Conservation (phyloP, 2,113 vertebrate genomes). For the Ramphastos sulfuratus region DNA sequence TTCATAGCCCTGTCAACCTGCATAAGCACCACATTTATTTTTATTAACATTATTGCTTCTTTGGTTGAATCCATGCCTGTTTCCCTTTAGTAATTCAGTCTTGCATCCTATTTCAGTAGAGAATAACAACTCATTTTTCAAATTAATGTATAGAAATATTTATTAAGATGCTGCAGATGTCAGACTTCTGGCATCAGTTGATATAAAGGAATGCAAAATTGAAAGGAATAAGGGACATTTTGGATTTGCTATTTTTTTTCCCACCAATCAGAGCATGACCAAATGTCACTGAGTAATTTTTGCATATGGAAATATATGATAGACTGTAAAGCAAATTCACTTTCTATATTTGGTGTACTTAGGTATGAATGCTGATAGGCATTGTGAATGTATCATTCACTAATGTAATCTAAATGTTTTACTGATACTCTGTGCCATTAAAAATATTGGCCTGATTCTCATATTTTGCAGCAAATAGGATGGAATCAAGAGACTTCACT, state of each 20-base stretch:
- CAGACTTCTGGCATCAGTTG: neutral
- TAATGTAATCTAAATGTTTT: neutral
- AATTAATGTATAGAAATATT: neutral
- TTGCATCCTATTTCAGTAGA: neutral
- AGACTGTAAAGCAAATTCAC: neutral
- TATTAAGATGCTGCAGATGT: neutral
- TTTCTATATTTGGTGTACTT: neutral
- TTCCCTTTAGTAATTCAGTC: neutral
- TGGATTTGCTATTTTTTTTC: neutral
- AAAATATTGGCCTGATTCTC: neutral
- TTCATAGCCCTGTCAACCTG: neutral
- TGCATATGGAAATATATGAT: neutral
- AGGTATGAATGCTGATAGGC: neutral
- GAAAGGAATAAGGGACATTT: neutral
- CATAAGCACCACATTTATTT: neutral
- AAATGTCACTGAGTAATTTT: neutral
- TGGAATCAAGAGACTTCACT: neutral
- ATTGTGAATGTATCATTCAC: neutral
- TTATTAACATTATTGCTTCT: neutral
- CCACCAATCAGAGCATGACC: neutral
- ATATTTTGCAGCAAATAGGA: neutral
- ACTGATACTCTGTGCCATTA: neutral
- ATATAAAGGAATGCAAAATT: neutral
- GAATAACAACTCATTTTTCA: neutral
- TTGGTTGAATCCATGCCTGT: neutral